These are phyloP conservation scores for Muraenolepis orangiensis DNA, from an alignment of 2,797 vertebrate genomes.

Conservation along the genomic window DNA sequence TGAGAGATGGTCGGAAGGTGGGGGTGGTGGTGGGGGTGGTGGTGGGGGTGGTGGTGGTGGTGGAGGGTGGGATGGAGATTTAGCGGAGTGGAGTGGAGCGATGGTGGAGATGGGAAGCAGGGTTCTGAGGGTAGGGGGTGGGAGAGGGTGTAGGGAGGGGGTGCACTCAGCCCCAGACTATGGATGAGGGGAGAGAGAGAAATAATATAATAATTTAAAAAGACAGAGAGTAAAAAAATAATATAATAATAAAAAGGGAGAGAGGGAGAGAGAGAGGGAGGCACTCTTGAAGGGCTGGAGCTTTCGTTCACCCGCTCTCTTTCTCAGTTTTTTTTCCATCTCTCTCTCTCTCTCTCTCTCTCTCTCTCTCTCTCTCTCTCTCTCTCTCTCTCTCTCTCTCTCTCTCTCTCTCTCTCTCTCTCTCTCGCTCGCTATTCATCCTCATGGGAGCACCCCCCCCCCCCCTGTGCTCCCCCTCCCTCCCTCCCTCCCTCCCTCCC, in stretches of 20 bases:
- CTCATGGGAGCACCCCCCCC: slow-evolving; percentile 62
- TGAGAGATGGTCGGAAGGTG: slow-evolving; percentile 57
- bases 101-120: slow-evolving; percentile 30
- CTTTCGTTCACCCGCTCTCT: no score
- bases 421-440: slow-evolving; percentile 40
- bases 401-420: slow-evolving; percentile 44
- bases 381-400: slow-evolving; percentile 23
- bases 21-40: slow-evolving; percentile 29
- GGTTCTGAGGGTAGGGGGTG: slow-evolving; percentile 56
- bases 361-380: no score
- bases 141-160: slow-evolving; percentile 24
- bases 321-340: no score
- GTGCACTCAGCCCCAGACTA: slow-evolving; percentile 61
- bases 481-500: no score
- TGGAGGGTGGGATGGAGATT: slow-evolving; percentile 15
- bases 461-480: slow-evolving; percentile 33
- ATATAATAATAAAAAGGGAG: slow-evolving; percentile 25
- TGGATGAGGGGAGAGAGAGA: slow-evolving; percentile 59
- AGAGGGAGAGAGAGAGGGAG: not conserved
- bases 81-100: slow-evolving; percentile 18
- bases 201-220: slow-evolving; percentile 23
- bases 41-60: slow-evolving; percentile 28
- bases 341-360: no score
- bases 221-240: not conserved
- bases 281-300: slow-evolving; percentile 61